These are phyloP conservation scores for Myzus persicae DNA, from an alignment of 1,140 invertebrate genomes.

Conservation along the genomic window DNA sequence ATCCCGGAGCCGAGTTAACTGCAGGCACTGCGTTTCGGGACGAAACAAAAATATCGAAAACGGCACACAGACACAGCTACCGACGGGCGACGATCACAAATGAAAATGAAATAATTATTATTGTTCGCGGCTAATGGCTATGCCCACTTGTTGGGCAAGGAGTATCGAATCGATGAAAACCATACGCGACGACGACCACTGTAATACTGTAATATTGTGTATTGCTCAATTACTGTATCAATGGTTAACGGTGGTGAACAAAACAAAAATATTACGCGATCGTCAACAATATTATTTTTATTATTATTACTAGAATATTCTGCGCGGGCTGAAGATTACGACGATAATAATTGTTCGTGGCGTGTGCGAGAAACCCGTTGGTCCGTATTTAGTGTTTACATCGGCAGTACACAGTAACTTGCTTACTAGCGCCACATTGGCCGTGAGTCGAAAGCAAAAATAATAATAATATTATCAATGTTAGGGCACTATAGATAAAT, in stretches of 20 bases:
- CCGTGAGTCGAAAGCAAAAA: slow-evolving; percentile 57
- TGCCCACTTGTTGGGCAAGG: slow-evolving; percentile 52
- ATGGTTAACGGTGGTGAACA: not conserved
- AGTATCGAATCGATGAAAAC: not conserved
- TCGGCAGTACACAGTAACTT: slow-evolving; percentile 10
- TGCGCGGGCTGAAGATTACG: not conserved
- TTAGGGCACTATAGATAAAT: not conserved
- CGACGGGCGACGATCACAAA: not conserved
- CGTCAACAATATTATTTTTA: not conserved
- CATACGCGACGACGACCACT: not conserved
- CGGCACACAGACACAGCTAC: not conserved
- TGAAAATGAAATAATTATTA: not conserved
- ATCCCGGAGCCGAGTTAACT: too few relatives aligned
- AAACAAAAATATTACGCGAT: slow-evolving; percentile 1
- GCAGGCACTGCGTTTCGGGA: not conserved
- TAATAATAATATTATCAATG: slow-evolving; percentile 43
- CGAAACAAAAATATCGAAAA: not conserved
- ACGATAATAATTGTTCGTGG: not conserved
- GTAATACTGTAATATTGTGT: not conserved
- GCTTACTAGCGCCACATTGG: slow-evolving; percentile 54
- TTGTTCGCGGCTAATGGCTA: not conserved
- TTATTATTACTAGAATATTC: not conserved
- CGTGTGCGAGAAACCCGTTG: slow-evolving; percentile 35
- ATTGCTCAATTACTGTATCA: not conserved
- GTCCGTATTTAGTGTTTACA: slow-evolving; percentile 53